Base-by-base conservation (phyloP, 2,797 vertebrate genomes). In the Micrastur ruficollis region DNA sequence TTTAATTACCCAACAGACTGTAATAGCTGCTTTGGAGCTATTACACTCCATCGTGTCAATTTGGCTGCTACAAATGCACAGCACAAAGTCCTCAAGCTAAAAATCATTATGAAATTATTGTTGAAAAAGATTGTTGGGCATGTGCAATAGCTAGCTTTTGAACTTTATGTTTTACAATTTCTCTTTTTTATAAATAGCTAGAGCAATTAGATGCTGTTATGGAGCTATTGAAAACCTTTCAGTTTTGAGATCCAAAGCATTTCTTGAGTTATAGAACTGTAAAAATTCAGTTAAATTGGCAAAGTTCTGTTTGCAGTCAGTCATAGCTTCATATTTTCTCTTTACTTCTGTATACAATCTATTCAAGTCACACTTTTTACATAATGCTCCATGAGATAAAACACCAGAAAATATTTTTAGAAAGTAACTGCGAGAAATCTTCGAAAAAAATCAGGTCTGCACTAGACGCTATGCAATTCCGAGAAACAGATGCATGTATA, bases 1-100 rank as follows among this genome's bases (percentile, higher is more conserved):
- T 97, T 96, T 97, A 97, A 97, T 97, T 96, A 97, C 97, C 95
- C 95, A 88, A 89, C 86, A 96, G 97, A 92, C 95, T 95, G 74
- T 95, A 91, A 96, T 94, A 93, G 96, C 79, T 96, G 89, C 93
- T 93, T 79, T 96, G 96, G 95, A 97, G 95, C 96, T 72, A 86
- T 95, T 96, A 96, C 95, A 92, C 83, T 95, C 94, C 85, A 92
- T 95, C 52, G 59, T 86, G 88, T 98, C 95, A 97, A 95, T 71
- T 92, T 94, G 92, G 91, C 79, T 95, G 84, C 93, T 90, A 95
- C 93, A 96, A 97, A 96, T 53, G 92, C 86, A 95, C 71, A 85
- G 84, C 44, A 71, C 81, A 92, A 86, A 97, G 95, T 96, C 96
- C 95, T 97, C 86, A 49, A 95, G 97, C 96, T 97, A 96, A 97